Evolutionary conservation across 92 coral and sea anemone species (phyloP), one percentile per base, ranked within the genome.

Genomic region (Parazoanthus atlanticus): DNA sequence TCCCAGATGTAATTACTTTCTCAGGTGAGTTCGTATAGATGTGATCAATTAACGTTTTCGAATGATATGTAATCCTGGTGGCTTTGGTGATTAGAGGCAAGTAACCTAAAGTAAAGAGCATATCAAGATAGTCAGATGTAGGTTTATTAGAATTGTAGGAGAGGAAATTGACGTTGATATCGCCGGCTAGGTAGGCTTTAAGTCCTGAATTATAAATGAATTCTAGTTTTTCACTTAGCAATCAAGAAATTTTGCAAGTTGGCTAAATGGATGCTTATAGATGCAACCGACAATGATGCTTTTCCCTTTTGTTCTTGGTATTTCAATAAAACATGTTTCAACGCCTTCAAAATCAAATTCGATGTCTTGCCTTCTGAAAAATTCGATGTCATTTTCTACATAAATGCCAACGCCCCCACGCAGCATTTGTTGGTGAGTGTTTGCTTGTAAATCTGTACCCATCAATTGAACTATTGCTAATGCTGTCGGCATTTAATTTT

Each of bases 381-480:
- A 30, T 72, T 82, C 52, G 8, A 82, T 65, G 29, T 82, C 28
- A 82, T 65, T 73, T 32, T 54, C 40, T 16, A 77, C 61, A 54
- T 81, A 72, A 30, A 30, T 72, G 15, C 76, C 76, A 72, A 72
- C 38, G 36, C 38, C 85, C 31, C 90, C 90, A n/a, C n/a, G n/a
- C n/a, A 32, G 90, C 90, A 77, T 87, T 87, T 87, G 90, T 76
- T 78, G 65, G 90, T 8, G 90, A 87, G 41, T 28, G 38, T 54
- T 32, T 87, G 85, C 52, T 54, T 30, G 49, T 28, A 64, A 71
- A 86, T 21, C 47, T 77, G 23, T 76, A 86, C 56, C 89, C 89
- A 28, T 25, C 46, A 52, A 85, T 30, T 36, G 81, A 69, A 19
- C 70, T 69, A 72, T 87, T 87, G 28, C 72, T 34, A 30, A 79